Percentiles rank a stretch among this genome's conserved stretches.
Conservation (phyloP, 1,140 invertebrate genomes). For the Drosophila tsacasi region DNA sequence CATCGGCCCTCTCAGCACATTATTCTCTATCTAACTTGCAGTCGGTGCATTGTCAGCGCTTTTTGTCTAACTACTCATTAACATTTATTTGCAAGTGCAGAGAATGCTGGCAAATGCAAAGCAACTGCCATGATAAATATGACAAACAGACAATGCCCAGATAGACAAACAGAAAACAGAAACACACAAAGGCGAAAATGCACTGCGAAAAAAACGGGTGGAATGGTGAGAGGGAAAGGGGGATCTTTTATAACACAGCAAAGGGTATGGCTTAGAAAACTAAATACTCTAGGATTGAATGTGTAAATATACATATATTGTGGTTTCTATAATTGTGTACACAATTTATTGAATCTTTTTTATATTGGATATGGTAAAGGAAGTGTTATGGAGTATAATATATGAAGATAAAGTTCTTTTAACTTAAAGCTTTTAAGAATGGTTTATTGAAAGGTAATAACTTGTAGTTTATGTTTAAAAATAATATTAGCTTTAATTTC, state of each 20-base stretch:
- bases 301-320: not conserved
- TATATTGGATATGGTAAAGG: no score
- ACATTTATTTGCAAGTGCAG: slow-evolving; percentile 81
- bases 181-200: slow-evolving; percentile 55
- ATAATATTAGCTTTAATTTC: no score
- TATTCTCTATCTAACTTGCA: slow-evolving; percentile 57
- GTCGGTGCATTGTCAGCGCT: slow-evolving; percentile 71
- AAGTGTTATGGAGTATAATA: no score
- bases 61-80: slow-evolving; percentile 82
- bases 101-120: slow-evolving; percentile 67
- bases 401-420: no score
- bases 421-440: no score
- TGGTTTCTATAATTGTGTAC: no score
- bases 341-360: no score
- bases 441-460: no score
- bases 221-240: no score
- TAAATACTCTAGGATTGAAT: not conserved
- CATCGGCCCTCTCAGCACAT: slow-evolving; percentile 56
- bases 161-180: slow-evolving; percentile 63
- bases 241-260: not conserved
- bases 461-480: no score
- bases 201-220: slow-evolving; percentile 57
- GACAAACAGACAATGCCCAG: slow-evolving; percentile 67
- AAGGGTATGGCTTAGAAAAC: not conserved
- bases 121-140: slow-evolving; percentile 82